Evolutionary conservation across 2,797 vertebrate genomes (phyloP).

Genomic region (Phataginus tricuspis): DNA sequence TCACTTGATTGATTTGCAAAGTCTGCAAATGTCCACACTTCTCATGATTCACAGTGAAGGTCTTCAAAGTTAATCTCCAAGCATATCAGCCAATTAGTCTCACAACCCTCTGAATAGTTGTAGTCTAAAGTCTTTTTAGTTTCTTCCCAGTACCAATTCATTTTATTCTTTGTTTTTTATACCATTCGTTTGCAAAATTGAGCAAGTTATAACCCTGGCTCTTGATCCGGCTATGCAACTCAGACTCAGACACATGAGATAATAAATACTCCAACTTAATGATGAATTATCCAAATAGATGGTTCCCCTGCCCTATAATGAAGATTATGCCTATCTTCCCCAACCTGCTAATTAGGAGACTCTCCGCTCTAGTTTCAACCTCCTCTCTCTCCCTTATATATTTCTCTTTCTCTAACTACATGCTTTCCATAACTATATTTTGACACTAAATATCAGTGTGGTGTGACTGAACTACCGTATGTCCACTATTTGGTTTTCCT

Average conservation of each 20-base stretch:
- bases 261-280: slow-evolving; percentile 51
- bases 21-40: slow-evolving; percentile 27
- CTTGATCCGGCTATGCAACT: not conserved
- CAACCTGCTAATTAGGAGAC: not conserved
- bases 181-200: not conserved
- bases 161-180: slow-evolving; percentile 8
- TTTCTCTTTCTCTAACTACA: not conserved
- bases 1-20: slow-evolving; percentile 27
- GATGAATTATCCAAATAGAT: slow-evolving; percentile 25
- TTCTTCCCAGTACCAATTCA: not conserved
- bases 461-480: not conserved
- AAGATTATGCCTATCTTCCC: not conserved
- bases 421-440: not conserved
- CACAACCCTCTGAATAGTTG: not conserved
- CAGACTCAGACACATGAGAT: not conserved
- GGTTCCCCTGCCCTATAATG: not conserved
- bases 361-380: not conserved
- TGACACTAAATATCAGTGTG: not conserved
- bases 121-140: not conserved
- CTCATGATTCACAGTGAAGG: slow-evolving; percentile 18
- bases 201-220: slow-evolving; percentile 21
- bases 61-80: slow-evolving; percentile 60
- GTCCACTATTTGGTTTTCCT: not conserved
- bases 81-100: slow-evolving; percentile 25
- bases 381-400: not conserved